phyloP scores from a whole-genome alignment of 2,113 vertebrate species.

The Dasyurus viverrinus region DNA sequence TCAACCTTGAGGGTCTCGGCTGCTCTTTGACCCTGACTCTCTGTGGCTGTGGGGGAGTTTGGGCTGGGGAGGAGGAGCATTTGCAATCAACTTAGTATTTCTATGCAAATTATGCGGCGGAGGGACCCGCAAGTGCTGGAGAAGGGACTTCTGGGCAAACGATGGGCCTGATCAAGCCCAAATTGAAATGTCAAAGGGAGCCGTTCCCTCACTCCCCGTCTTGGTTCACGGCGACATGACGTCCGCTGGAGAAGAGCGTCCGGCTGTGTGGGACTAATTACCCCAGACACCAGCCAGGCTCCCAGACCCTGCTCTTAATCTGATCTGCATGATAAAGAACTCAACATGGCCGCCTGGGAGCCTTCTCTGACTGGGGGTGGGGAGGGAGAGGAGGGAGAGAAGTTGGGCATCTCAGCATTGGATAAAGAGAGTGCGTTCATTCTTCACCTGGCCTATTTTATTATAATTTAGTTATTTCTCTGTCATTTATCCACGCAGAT shows the following conservation, averaged over 20 bases:
- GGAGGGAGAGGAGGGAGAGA: not conserved
- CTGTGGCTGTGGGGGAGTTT: not conserved
- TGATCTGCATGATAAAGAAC: fast-evolving
- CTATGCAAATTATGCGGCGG: not conserved
- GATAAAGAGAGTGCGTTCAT: not conserved
- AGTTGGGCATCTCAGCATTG: too few relatives aligned
- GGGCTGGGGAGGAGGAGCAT: not conserved
- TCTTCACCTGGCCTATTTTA: not conserved
- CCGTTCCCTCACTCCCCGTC: fast-evolving
- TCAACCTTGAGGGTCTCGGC: not conserved
- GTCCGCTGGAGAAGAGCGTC: conserved; percentile 2
- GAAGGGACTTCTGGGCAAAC: not conserved
- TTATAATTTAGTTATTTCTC: not conserved
- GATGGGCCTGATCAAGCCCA: not conserved
- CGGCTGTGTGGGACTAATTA: conserved; percentile 11
- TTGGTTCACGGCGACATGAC: fast-evolving
- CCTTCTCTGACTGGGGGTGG: not conserved
- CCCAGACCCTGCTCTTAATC: conserved; percentile 31
- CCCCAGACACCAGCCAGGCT: not conserved
- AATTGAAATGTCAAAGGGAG: not conserved
- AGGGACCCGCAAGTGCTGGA: not conserved
- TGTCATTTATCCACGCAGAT: not conserved
- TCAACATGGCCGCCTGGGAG: not conserved
- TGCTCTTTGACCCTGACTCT: not conserved
- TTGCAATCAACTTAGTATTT: not conserved